Base-by-base conservation (phyloP, 2,888 invertebrate genomes). In the Drosophila mettleri region DNA sequence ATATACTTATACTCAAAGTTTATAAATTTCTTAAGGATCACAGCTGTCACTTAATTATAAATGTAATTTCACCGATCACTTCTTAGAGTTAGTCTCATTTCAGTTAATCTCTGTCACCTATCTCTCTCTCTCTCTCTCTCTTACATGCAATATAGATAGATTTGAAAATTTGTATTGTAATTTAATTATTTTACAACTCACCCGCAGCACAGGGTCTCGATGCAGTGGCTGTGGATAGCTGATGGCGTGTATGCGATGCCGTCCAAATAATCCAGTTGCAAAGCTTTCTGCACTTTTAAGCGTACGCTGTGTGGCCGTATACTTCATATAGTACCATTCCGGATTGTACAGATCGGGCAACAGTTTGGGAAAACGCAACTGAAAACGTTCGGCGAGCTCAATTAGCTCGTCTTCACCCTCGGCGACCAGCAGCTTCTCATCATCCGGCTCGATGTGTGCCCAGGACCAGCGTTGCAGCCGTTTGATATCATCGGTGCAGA, bases 351-450 rank as follows among this genome's bases (percentile, higher is more conserved):
- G 91, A 63, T 94, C 93, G 39, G 93, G 93, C 39, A 97, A 93
- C 39, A 96, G 88, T 64, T 91, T 90, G 2, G 96, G 95, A 90
- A 96, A 96, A 78, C 96, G 93, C 16, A 94, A 93, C 79, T 96
- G 95, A 93, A 95, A 95, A 82, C 97, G 93, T 89, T 95, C 95
- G 14, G 95, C 97, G 22, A 97, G 91, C 54, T 94, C 93, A 31
- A 95, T 91, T 93, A 96, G 94, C 92, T 97, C 97, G 88, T 95
- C 94, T 88, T 95, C 94, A 0, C 97, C 97, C 90, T 96, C 96
- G n/a, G 93, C 91, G 0, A 95, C 94, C 45, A 97, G 91, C 74
- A 92, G 92, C 88, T 95, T 95, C 45, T 94, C 93, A 66, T 95
- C 92, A 0, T 93, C 92, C 10, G 91, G 77, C 29, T 93, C 91